Evolutionary conservation across 2,888 invertebrate genomes (phyloP).

Genomic region (Eremobia ochroleuca): DNA sequence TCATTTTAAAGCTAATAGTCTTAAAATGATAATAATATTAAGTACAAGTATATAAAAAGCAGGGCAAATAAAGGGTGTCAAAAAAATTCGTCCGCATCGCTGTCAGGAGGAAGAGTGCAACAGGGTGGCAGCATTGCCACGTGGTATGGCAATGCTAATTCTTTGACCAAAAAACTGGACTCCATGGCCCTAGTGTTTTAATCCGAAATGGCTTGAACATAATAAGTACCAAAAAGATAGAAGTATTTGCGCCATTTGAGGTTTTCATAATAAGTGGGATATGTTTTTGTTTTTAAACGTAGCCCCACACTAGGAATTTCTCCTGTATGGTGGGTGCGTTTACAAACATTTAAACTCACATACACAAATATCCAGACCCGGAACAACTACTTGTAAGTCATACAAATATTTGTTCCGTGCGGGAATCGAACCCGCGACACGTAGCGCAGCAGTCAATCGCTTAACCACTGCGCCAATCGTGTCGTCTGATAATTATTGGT

Average conservation of each 20-base stretch:
- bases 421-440: too few species aligned
- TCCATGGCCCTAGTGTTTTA: background rate
- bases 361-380: too few species aligned
- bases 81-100: background rate
- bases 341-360: too few species aligned
- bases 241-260: background rate
- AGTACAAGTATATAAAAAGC: background rate
- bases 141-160: too few species aligned
- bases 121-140: too few species aligned
- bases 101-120: background rate
- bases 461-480: too few species aligned
- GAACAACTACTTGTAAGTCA: too few species aligned
- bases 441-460: too few species aligned
- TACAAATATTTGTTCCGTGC: too few species aligned
- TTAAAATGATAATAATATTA: background rate
- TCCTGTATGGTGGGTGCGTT: too few species aligned
- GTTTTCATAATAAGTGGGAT: background rate
- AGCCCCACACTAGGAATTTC: too few species aligned
- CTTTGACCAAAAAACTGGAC: background rate
- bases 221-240: background rate
- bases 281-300: too few species aligned
- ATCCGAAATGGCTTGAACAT: background rate
- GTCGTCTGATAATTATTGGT: background rate
- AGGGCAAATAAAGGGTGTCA: background rate
- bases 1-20: background rate